Percentiles rank a stretch among this genome's conserved stretches.
phyloP scores from a whole-genome alignment of 2,113 vertebrate species.

The Cisticola juncidis region DNA sequence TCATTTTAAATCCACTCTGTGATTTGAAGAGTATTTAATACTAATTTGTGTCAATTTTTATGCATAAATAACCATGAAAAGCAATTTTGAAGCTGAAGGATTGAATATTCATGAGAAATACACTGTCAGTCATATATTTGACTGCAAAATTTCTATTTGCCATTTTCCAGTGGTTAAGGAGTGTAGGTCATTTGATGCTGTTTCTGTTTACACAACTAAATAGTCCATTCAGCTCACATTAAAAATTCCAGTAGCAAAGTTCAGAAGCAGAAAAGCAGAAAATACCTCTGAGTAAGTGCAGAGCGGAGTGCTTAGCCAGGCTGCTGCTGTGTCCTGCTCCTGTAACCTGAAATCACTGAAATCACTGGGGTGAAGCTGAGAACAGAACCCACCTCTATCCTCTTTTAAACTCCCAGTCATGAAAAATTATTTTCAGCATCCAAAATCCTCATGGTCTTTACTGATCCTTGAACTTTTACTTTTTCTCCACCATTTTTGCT shows the following conservation, averaged over 20 bases:
- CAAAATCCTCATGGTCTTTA: not conserved
- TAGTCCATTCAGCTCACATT: not conserved
- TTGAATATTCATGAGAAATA: conserved; percentile 1
- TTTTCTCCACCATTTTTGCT: not conserved
- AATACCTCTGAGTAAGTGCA: not conserved
- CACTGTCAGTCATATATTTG: not conserved
- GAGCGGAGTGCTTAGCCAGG: not conserved
- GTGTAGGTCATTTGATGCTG: not conserved
- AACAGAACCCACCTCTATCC: not conserved
- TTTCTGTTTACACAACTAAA: not conserved
- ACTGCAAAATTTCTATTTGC: not conserved
- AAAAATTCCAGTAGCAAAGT: not conserved
- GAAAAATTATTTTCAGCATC: not conserved
- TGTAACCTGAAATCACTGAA: not conserved
- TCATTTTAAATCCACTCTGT: not conserved
- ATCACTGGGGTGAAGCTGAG: not conserved
- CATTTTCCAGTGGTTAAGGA: not conserved
- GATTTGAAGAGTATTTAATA: not conserved
- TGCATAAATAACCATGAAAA: conserved; percentile 6
- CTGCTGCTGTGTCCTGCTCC: not conserved
- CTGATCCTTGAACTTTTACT: not conserved
- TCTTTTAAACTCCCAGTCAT: not conserved
- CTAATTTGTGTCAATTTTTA: not conserved
- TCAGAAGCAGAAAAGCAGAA: not conserved
- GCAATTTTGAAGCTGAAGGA: not conserved